Evolutionary conservation across 30 jellyfish, hydroid and myxozoan species (phyloP).

Genomic region (Nemopilema nomurai): DNA sequence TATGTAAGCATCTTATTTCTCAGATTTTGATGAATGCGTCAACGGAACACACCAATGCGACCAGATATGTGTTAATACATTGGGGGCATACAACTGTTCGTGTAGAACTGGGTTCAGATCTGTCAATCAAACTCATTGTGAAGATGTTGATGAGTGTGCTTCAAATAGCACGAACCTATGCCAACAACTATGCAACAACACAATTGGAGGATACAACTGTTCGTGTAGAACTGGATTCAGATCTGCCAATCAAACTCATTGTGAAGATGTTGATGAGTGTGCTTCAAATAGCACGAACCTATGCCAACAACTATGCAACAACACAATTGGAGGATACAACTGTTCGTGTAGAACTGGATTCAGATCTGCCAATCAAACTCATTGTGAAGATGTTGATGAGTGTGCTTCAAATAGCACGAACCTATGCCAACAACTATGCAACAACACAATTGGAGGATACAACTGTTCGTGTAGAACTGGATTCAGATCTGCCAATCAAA

Average conservation of each 20-base stretch:
- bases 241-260: too few species aligned
- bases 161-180: slow-evolving; percentile 11
- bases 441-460: not conserved
- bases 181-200: slow-evolving; percentile 10
- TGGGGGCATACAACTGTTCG: slow-evolving; percentile 39
- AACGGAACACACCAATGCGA: slow-evolving; percentile 18
- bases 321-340: too few species aligned
- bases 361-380: too few species aligned
- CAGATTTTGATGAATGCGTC: slow-evolving; percentile 49
- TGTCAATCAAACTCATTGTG: slow-evolving; percentile 15
- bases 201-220: slow-evolving; percentile 11
- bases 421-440: too few species aligned
- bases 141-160: slow-evolving; percentile 28
- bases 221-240: slow-evolving; percentile 23
- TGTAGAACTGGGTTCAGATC: slow-evolving; percentile 18
- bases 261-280: too few species aligned
- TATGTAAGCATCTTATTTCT: not conserved
- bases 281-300: too few species aligned
- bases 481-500: not conserved
- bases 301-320: too few species aligned
- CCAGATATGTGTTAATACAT: slow-evolving; percentile 31
- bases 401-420: too few species aligned
- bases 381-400: too few species aligned
- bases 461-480: not conserved
- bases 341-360: too few species aligned